phyloP scores from a whole-genome alignment of 2,797 vertebrate species.

The Semaprochilodus insignis region DNA sequence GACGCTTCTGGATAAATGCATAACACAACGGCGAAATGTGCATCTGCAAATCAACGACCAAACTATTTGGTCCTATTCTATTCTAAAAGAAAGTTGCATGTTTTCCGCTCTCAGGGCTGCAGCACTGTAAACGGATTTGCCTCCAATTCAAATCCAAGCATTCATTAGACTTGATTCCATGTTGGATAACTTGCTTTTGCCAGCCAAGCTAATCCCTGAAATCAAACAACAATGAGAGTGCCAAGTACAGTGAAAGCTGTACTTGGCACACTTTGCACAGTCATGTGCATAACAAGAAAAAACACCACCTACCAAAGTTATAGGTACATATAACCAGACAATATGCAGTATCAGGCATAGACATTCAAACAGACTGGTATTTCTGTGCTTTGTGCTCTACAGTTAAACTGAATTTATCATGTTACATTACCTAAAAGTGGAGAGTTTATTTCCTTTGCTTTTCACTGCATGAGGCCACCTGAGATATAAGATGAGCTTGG shows the following conservation, averaged over 20 bases:
- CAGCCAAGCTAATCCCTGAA: constrained; percentile 72
- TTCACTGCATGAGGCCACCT: not conserved
- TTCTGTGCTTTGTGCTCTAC: not conserved
- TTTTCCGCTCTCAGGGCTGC: constrained; percentile 21
- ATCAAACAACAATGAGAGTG: constrained; percentile 45
- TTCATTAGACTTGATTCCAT: constrained; percentile 76
- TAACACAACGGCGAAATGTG: not conserved
- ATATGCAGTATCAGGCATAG: not conserved
- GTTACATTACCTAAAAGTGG: not conserved
- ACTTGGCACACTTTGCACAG: constrained; percentile 13
- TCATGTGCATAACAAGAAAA: constrained; percentile 45
- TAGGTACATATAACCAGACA: not conserved
- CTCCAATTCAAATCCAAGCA: constrained; percentile 72
- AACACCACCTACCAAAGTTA: constrained; percentile 46
- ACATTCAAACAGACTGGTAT: not conserved
- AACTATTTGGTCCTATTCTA: not conserved
- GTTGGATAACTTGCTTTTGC: constrained; percentile 77
- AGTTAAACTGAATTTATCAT: not conserved
- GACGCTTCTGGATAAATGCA: not conserved
- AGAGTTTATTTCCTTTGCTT: not conserved
- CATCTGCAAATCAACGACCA: not conserved
- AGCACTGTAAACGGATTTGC: constrained; percentile 70
- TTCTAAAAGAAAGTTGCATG: not conserved
- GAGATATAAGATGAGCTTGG: not conserved
- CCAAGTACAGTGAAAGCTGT: constrained; percentile 40